Evolutionary conservation across 1,140 invertebrate species (phyloP).

Genomic region (Drosophila micromelanica): DNA sequence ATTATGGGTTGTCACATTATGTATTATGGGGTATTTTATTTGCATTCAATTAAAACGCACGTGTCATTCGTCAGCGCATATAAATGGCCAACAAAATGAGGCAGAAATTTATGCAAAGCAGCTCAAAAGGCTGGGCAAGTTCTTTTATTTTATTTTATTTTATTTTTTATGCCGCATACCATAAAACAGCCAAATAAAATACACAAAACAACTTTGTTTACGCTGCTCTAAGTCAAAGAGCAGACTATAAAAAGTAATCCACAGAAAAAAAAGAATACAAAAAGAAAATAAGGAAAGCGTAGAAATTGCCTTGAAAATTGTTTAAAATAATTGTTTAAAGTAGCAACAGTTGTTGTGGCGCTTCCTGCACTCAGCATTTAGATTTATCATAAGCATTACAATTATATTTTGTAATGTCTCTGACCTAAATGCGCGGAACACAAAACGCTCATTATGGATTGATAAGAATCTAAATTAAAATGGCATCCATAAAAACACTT

Average conservation of each 20-base stretch:
- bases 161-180: constrained; percentile 35
- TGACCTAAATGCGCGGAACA: constrained; percentile 59
- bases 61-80: constrained; percentile 71
- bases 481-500: constrained; percentile 77
- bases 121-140: constrained; percentile 21
- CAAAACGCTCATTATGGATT: constrained; percentile 77
- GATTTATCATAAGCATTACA: constrained; percentile 52
- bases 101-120: constrained; percentile 71
- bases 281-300: too few species aligned
- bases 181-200: constrained; percentile 51
- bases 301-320: not conserved
- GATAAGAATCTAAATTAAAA: constrained; percentile 81
- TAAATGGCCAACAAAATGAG: constrained; percentile 79
- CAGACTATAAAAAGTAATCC: constrained; percentile 15
- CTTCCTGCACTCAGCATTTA: constrained; percentile 5
- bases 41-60: constrained; percentile 82
- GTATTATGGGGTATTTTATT: constrained; percentile 79
- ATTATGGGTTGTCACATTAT: constrained; percentile 81
- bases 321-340: not conserved
- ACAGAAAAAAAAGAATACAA: not conserved
- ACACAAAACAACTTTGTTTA: constrained; percentile 63
- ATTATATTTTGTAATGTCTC: constrained; percentile 66
- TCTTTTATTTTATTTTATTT: constrained; percentile 21
- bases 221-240: constrained; percentile 34
- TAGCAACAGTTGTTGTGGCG: constrained; percentile 5